Percentiles rank a stretch among this genome's conserved stretches.
These are phyloP conservation scores for Cheirogaleus major DNA, from an alignment of 2,797 vertebrate genomes.

Conservation along the genomic window DNA sequence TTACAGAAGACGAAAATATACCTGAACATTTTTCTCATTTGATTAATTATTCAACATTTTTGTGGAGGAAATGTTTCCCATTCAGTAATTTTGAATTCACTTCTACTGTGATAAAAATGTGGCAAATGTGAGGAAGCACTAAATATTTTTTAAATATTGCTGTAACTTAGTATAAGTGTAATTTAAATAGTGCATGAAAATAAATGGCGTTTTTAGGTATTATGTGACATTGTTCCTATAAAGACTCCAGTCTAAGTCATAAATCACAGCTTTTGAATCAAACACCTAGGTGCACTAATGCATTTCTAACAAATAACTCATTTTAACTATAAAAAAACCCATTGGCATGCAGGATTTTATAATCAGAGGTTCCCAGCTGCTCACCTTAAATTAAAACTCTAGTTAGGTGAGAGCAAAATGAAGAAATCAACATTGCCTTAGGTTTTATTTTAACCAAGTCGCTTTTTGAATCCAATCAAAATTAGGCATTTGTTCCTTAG, in stretches of 20 bases:
- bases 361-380: slow-evolving; percentile 60
- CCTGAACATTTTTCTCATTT: slow-evolving; percentile 45
- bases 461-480: slow-evolving; percentile 46
- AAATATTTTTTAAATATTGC: slow-evolving; percentile 65
- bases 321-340: slow-evolving; percentile 54
- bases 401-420: background rate
- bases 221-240: slow-evolving; percentile 66
- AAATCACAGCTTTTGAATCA: slow-evolving; percentile 67
- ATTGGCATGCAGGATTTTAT: slow-evolving; percentile 15
- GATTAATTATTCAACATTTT: slow-evolving; percentile 67
- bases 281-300: slow-evolving; percentile 30
- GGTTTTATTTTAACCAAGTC: slow-evolving; percentile 56
- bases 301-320: slow-evolving; percentile 67
- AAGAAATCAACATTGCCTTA: slow-evolving; percentile 39
- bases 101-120: slow-evolving; percentile 55
- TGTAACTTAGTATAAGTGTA: slow-evolving; percentile 48
- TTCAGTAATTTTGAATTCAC: slow-evolving; percentile 67
- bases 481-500: slow-evolving; percentile 41
- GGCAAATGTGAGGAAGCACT: slow-evolving; percentile 38
- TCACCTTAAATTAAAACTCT: slow-evolving; percentile 41
- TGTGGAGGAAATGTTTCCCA: slow-evolving; percentile 49
- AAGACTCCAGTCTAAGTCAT: slow-evolving; percentile 52
- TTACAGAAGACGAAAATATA: slow-evolving; percentile 48
- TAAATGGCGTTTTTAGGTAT: slow-evolving; percentile 64
- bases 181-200: slow-evolving; percentile 72